phyloP scores from a whole-genome alignment of 2,888 invertebrate species.

The Clepsis dumicolana region DNA sequence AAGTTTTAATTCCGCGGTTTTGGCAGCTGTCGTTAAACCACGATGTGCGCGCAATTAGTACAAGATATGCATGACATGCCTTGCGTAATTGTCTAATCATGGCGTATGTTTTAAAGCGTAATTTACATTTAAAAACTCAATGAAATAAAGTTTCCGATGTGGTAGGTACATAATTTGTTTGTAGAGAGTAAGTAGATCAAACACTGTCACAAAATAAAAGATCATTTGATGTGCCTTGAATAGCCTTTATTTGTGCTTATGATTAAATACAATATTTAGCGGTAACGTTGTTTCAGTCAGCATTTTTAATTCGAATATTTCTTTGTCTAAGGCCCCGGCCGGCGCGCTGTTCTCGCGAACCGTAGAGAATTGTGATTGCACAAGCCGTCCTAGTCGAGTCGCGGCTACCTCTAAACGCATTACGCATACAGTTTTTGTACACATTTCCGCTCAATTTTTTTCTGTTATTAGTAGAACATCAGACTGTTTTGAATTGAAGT shows the following conservation, averaged over 20 bases:
- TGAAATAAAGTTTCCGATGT: neutral
- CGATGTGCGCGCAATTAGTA: constrained; percentile 16
- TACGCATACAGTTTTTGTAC: constrained; percentile 43
- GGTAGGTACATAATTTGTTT: too few species aligned
- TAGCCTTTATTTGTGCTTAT: too few species aligned
- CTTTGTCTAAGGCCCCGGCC: constrained; percentile 57
- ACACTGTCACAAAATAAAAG: too few species aligned
- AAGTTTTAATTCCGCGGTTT: constrained; percentile 22
- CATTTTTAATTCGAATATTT: constrained; percentile 37
- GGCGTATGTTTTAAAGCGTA: neutral
- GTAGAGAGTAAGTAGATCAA: too few species aligned
- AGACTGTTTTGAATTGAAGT: neutral
- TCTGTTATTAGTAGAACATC: constrained; percentile 4
- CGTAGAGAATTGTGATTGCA: constrained; percentile 71
- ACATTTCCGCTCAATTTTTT: constrained; percentile 15
- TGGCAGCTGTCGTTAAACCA: constrained; percentile 20
- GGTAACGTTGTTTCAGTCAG: neutral
- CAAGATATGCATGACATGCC: neutral
- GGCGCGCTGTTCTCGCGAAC: constrained; percentile 52
- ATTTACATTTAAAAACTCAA: neutral
- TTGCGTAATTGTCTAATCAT: neutral
- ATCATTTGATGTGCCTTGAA: too few species aligned
- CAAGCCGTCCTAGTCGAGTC: constrained; percentile 53
- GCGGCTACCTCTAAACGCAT: constrained; percentile 62
- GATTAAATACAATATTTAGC: constrained; percentile 8